phyloP scores from a whole-genome alignment of 2,797 vertebrate genomes.

The Oryzias sinensis region DNA sequence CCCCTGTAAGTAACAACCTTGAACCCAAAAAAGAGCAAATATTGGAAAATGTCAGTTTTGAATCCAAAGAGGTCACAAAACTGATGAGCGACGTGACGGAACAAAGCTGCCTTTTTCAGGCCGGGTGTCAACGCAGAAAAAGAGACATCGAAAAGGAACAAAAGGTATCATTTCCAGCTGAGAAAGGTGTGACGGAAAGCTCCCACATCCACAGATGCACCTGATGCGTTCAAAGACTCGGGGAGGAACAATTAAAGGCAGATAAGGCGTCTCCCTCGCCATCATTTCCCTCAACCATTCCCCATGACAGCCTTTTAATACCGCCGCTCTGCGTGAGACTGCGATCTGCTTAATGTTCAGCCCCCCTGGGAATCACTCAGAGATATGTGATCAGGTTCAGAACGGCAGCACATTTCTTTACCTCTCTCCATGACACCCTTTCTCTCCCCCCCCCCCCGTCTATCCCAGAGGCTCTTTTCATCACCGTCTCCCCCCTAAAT shows the following conservation, averaged over 20 bases:
- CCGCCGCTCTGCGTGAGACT: constrained; percentile 23
- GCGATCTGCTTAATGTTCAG: constrained; percentile 59
- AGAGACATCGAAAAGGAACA: constrained; percentile 29
- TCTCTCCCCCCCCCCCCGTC: neutral
- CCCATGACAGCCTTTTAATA: constrained; percentile 56
- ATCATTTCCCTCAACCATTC: constrained; percentile 46
- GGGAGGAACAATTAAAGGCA: constrained; percentile 64
- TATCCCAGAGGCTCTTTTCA: constrained; percentile 20
- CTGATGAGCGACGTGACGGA: no score
- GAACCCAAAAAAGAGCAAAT: no score
- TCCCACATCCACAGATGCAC: constrained; percentile 39
- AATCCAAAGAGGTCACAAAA: no score
- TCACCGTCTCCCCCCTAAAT: constrained; percentile 46
- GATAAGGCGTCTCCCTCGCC: constrained; percentile 57
- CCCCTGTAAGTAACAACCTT: no score
- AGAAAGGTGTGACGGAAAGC: constrained; percentile 50
- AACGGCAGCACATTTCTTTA: constrained; percentile 21
- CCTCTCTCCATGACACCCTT: constrained; percentile 34
- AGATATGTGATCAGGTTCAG: constrained; percentile 30
- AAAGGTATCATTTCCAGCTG: constrained; percentile 60
- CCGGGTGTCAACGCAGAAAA: constrained; percentile 8
- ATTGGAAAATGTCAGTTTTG: no score
- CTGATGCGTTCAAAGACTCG: constrained; percentile 53
- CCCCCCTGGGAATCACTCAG: constrained; percentile 36
- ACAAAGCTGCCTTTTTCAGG: neutral